These are phyloP conservation scores for Paramuricea clavata DNA, from an alignment of 92 coral and sea anemone genomes.

Conservation along the genomic window DNA sequence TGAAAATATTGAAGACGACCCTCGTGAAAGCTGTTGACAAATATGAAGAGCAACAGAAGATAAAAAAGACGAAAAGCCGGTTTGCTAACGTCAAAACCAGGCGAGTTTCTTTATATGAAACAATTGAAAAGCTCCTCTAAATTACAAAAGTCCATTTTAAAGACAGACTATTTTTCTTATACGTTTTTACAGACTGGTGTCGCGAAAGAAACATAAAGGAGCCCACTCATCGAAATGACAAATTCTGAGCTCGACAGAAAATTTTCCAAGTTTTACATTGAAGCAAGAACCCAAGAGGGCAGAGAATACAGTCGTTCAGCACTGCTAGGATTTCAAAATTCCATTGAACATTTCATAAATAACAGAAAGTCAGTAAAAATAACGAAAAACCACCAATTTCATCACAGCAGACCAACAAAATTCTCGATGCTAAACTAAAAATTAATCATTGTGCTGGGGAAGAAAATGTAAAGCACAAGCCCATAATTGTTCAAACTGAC, in stretches of 20 bases:
- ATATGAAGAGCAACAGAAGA: too few species aligned
- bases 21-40: too few species aligned
- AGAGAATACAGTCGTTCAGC: constrained; percentile 62
- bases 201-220: constrained; percentile 25
- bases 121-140: too few species aligned
- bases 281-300: constrained; percentile 60
- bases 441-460: constrained; percentile 53
- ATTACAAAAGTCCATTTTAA: too few species aligned
- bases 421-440: constrained; percentile 57
- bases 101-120: too few species aligned
- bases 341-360: constrained; percentile 36
- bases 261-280: constrained; percentile 45
- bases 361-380: constrained; percentile 46
- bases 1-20: too few species aligned
- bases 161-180: background rate
- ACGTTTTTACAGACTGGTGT: constrained; percentile 60
- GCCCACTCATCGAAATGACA: constrained; percentile 28
- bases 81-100: too few species aligned
- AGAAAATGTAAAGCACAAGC: constrained; percentile 66
- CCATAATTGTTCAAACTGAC: constrained; percentile 49
- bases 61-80: too few species aligned
- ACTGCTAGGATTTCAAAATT: constrained; percentile 50
- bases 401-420: constrained; percentile 43
- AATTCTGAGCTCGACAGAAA: constrained; percentile 45
- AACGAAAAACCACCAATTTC: constrained; percentile 43